Base-by-base conservation (phyloP, 1,140 invertebrate genomes). In the Neomicropteryx cornuta region DNA sequence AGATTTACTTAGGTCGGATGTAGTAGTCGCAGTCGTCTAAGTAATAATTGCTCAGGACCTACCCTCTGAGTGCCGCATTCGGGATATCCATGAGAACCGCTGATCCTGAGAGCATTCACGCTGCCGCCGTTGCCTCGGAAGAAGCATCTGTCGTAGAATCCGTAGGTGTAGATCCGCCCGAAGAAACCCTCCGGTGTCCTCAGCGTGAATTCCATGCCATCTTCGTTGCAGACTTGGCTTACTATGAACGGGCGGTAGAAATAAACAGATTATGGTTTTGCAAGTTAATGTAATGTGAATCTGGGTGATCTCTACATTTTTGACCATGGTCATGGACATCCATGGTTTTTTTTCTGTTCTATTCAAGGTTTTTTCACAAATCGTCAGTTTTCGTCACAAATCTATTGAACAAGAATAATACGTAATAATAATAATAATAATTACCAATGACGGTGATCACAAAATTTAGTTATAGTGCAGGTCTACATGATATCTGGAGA, bases 191-290 rank as follows among this genome's bases (percentile, higher is more conserved):
- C 87, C 1, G 83, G 84, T 2, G 88, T 87, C 33, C 83, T 70
- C 13, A 93, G 63, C 2, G 84, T 90, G 50, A 94, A 92, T 58
- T 91, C 88, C 87, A 94, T 93, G 1, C 88, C 89, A 58, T 91
- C 87, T 64, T 90, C 85, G 50, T 83, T 90, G 59, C 89, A 94
- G 1, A 83, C 79, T 75, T 93, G 88, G 38, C 81, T 84, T 21
- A 94, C 89, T 91, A 50, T 5, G 66, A 62, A 34, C 24, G 35
- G 29, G 22, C 6, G 18, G 31, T 37, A 4, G 8, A n/a, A 8
- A n/a, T 27, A n/a, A 8, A 8, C n/a, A 27, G 8, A 27, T n/a
- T 27, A 27, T 27, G 24, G 24, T 27, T 8, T 27, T 27, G n/a
- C n/a, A 27, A n/a, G 24, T 27, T 27, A 8, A 27, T n/a, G 24